Percentiles rank a stretch among this genome's conserved stretches.
These are phyloP conservation scores for Brevimyrus niger DNA, from an alignment of 2,113 vertebrate species.

Conservation along the genomic window DNA sequence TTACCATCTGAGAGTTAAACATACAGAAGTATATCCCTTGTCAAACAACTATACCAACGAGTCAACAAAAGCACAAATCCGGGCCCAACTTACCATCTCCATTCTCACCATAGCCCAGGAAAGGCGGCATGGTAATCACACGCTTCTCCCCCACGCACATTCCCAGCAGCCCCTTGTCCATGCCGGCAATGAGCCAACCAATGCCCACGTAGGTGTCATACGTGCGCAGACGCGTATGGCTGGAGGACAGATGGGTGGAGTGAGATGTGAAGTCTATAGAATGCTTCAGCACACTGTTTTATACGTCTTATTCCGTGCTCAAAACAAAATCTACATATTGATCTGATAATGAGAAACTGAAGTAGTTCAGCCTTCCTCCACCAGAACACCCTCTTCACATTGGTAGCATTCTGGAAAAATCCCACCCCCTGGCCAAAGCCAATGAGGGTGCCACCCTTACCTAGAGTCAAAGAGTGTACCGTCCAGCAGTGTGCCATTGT, in stretches of 20 bases:
- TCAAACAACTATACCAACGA: background rate
- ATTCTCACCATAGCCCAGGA: slow-evolving; percentile 87
- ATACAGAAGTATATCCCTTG: background rate
- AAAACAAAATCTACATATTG: background rate
- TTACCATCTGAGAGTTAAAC: background rate
- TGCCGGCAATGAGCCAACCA: slow-evolving; percentile 94
- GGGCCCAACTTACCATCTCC: slow-evolving; percentile 73
- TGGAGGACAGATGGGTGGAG: slow-evolving; percentile 32
- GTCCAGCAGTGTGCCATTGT: slow-evolving; percentile 89
- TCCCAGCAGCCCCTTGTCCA: slow-evolving; percentile 93
- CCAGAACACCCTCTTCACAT: background rate
- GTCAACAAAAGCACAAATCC: background rate
- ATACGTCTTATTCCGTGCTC: background rate
- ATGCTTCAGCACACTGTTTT: background rate
- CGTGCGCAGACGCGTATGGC: slow-evolving; percentile 90
- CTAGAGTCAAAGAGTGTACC: slow-evolving; percentile 97
- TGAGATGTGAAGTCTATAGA: background rate
- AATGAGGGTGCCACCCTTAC: slow-evolving; percentile 45
- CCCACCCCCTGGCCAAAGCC: background rate
- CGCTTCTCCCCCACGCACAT: slow-evolving; percentile 94
- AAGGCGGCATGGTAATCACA: slow-evolving; percentile 84
- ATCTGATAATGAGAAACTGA: background rate
- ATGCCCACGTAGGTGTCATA: slow-evolving; percentile 96
- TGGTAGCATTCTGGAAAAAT: background rate
- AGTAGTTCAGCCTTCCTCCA: background rate